Base-by-base conservation (phyloP, 35 echinoderm and acorn worm genomes). In the Nesometra sesokonis region DNA sequence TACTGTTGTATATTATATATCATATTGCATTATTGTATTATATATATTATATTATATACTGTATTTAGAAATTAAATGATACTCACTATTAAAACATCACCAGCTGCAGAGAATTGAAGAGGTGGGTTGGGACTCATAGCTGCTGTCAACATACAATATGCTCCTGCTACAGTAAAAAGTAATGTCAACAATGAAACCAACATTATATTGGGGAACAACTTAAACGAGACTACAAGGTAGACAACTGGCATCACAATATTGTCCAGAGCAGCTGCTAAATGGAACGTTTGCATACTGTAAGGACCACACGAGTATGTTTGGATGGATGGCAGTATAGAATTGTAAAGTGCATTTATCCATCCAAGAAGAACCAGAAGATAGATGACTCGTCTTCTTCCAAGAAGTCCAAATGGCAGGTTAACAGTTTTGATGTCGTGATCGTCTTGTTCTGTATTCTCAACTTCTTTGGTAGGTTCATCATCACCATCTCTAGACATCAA, bases 241-340 rank as follows among this genome's bases (percentile, higher is more conserved):
- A 57, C 82, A 17, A 82, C 43, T 29, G 88, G 88, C 13, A 79
- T 78, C 29, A 82, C 77, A 32, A 84, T 84, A 31, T 83, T 52
- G 5, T 57, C 88, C 21, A 89, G 77, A n/a, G 88, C 35, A 9
- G 80, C 77, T 5, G 82, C 88, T 32, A 89, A 34, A 21, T 84
- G 88, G 57, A 84, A 89, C 19, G 78, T 84, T 4, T 84, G 0
- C 31, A 57, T 35, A 5, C 88, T 77, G 37, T 89, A 89, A 29
- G 88, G 80, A 30, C 35, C 80, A 32, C 80, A 36, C 0, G 88
- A 89, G 35, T 89, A 89, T 0, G 80, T 35, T 67, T 89, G 81
- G 29, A 89, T 85, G 8, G 88, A 77, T 21, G 88, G 88, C 29
- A 89, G 32, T 7, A 85, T 32, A 21, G 46, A 32, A 32, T 84